Conservation (phyloP, 2,113 vertebrate genomes). For the Pollachius pollachius region DNA sequence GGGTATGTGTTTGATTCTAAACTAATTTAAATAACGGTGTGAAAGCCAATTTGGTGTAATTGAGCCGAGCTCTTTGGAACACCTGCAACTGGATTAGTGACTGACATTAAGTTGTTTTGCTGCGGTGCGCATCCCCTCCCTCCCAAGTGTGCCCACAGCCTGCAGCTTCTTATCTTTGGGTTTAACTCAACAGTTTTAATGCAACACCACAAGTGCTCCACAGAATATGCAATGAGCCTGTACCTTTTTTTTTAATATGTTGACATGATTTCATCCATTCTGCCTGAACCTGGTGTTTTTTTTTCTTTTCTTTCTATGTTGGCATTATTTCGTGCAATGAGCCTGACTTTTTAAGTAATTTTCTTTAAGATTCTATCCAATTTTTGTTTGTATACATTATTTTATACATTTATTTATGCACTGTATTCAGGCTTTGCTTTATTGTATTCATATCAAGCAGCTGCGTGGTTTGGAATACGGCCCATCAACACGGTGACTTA, state of each 20-base stretch:
- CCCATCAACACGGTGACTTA: conserved; percentile 55
- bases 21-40: conserved; percentile 77
- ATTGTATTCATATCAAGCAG: conserved; percentile 25
- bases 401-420: conserved; percentile 5
- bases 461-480: conserved; percentile 53
- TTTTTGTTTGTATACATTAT: no score
- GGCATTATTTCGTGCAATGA: no score
- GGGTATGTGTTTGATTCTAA: conserved; percentile 62
- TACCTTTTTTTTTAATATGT: no score
- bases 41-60: conserved; percentile 77
- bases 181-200: conserved; percentile 70
- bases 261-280: no score
- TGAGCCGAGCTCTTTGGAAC: conserved; percentile 71
- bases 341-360: no score
- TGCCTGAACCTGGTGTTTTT: no score
- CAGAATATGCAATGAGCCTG: conserved; percentile 66
- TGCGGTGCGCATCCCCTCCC: conserved; percentile 50
- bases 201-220: conserved; percentile 71
- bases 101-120: conserved; percentile 77
- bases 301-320: no score
- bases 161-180: conserved; percentile 64
- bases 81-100: conserved; percentile 75
- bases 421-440: no score
- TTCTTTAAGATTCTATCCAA: no score
- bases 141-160: conserved; percentile 52